Evolutionary conservation across 2,888 invertebrate species (phyloP).

Genomic region (Megamerina dolium): DNA sequence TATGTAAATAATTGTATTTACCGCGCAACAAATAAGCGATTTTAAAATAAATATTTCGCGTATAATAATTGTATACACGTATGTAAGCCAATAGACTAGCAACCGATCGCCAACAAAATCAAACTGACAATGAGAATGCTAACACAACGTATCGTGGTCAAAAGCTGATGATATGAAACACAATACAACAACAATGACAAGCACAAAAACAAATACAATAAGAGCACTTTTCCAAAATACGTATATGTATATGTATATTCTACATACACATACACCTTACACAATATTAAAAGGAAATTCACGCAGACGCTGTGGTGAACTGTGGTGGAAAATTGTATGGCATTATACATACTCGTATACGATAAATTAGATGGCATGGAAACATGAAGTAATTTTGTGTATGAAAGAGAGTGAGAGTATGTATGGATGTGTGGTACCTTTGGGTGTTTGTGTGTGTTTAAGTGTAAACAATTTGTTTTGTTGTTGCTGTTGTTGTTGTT

Average conservation of each 20-base stretch:
- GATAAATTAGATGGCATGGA: too few relatives aligned
- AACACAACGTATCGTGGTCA: not conserved
- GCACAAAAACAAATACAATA: too few relatives aligned
- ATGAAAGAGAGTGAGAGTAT: too few relatives aligned
- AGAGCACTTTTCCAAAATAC: too few relatives aligned
- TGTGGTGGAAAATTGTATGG: constrained; percentile 5
- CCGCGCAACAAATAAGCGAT: too few relatives aligned
- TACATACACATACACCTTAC: not conserved
- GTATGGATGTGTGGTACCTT: not conserved
- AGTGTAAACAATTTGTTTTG: too few relatives aligned
- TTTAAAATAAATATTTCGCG: too few relatives aligned
- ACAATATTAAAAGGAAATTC: constrained; percentile 5
- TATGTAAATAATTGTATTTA: too few relatives aligned
- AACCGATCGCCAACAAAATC: constrained; percentile 32
- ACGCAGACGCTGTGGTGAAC: constrained; percentile 6
- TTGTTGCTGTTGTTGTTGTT: too few relatives aligned
- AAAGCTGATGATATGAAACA: not conserved
- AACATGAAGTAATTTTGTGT: too few relatives aligned
- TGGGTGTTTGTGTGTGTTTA: not conserved
- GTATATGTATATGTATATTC: too few relatives aligned
- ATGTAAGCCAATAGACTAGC: too few relatives aligned
- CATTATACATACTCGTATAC: not conserved
- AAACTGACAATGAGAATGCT: constrained; percentile 33
- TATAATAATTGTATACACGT: not conserved
- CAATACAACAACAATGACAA: not conserved